Evolutionary conservation across 2,888 invertebrate genomes (phyloP).

Genomic region (Thecophora atra): DNA sequence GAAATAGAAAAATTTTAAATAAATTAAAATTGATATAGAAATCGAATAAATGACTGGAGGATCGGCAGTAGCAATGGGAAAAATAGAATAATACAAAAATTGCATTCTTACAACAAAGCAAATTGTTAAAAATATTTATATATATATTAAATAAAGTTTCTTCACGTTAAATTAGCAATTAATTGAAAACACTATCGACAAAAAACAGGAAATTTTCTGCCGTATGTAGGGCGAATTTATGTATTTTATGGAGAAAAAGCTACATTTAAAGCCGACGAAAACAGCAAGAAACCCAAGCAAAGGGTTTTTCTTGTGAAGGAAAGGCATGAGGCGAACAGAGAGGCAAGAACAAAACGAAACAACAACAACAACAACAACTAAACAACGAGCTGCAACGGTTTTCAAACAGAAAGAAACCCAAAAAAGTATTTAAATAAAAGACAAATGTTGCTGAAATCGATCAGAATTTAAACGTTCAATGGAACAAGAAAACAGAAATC

Average conservation of each 20-base stretch:
- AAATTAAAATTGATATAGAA: not conserved
- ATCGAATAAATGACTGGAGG: not conserved
- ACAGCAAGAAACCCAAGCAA: too few species aligned
- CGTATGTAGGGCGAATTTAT: too few species aligned
- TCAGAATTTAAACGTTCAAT: not conserved
- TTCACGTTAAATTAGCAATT: too few species aligned
- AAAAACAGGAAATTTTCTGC: too few species aligned
- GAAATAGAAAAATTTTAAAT: not conserved
- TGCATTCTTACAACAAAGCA: not conserved
- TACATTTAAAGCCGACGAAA: not conserved
- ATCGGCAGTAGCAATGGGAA: not conserved
- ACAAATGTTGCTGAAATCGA: conserved; percentile 16
- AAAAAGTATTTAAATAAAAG: not conserved
- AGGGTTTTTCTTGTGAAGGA: not conserved
- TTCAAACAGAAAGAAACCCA: conserved; percentile 8
- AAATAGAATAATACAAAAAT: not conserved
- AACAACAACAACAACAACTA: conserved; percentile 12
- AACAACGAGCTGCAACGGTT: conserved; percentile 10
- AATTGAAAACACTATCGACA: too few species aligned
- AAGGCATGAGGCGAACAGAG: too few species aligned
- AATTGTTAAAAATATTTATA: not conserved
- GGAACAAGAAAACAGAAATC: conserved; percentile 30
- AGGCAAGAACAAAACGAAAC: not conserved
- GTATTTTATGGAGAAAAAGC: too few species aligned
- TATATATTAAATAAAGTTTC: too few species aligned